Evolutionary conservation across 2,797 vertebrate species (phyloP).

Genomic region (Lithobates pipiens): DNA sequence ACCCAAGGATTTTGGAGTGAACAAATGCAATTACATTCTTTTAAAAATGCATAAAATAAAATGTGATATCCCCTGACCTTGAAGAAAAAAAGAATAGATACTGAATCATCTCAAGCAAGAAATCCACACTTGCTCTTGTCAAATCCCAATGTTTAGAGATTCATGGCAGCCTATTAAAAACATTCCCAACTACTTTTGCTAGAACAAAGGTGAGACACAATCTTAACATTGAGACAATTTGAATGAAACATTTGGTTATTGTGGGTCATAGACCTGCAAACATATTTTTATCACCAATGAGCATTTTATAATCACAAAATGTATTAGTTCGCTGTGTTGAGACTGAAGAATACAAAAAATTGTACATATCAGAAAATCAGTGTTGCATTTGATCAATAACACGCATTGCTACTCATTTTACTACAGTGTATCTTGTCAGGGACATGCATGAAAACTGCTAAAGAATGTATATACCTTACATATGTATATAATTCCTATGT

Average conservation of each 20-base stretch:
- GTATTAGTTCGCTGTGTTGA: constrained; percentile 31
- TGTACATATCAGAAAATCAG: constrained; percentile 20
- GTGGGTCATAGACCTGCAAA: constrained; percentile 50
- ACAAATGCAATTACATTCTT: constrained; percentile 58
- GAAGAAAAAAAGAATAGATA: constrained; percentile 39
- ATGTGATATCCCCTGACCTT: constrained; percentile 54
- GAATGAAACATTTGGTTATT: constrained; percentile 31
- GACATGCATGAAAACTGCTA: constrained; percentile 18
- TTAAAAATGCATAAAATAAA: constrained; percentile 62
- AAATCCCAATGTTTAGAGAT: constrained; percentile 41
- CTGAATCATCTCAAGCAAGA: constrained; percentile 47
- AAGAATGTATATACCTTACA: neutral
- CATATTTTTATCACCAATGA: constrained; percentile 38
- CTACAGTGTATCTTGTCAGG: constrained; percentile 20
- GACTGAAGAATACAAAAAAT: constrained; percentile 39
- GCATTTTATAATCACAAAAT: constrained; percentile 49
- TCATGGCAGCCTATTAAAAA: constrained; percentile 51
- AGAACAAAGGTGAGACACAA: constrained; percentile 44
- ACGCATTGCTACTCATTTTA: constrained; percentile 34
- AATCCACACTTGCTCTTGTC: constrained; percentile 52
- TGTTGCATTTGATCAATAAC: constrained; percentile 22
- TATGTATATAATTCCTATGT: neutral
- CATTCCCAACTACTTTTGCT: constrained; percentile 44
- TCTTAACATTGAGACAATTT: constrained; percentile 50
- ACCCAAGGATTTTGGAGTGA: constrained; percentile 55